Conservation (phyloP, 2,113 vertebrate species). For the Argyrosomus japonicus region DNA sequence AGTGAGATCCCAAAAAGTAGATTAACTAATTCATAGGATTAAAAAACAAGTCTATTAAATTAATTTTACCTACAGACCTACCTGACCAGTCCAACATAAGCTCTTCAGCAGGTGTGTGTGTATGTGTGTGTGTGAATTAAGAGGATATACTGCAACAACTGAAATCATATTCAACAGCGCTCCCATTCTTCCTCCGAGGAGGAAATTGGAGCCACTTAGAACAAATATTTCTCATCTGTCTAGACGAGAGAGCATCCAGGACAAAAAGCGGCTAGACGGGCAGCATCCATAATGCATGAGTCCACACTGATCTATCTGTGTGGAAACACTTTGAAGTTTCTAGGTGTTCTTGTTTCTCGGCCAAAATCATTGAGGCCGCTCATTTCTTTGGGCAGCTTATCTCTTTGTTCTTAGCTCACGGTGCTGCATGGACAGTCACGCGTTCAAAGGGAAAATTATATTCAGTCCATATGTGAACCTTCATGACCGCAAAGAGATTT, state of each 20-base stretch:
- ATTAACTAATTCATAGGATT: not conserved
- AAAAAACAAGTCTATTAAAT: not conserved
- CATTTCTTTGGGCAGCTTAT: not conserved
- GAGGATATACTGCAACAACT: not conserved
- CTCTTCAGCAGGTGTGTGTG: not conserved
- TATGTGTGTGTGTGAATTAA: not conserved
- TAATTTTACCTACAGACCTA: no score
- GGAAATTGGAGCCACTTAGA: conserved; percentile 13
- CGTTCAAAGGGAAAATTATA: not conserved
- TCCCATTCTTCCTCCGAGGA: not conserved
- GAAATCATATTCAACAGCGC: not conserved
- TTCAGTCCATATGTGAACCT: not conserved
- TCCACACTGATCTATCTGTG: not conserved
- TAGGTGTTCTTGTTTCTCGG: not conserved
- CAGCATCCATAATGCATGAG: conserved; percentile 32
- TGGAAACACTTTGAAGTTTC: not conserved
- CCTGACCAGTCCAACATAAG: not conserved
- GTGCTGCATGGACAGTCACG: no score
- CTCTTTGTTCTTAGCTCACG: not conserved
- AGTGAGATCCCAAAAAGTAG: not conserved
- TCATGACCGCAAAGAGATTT: not conserved
- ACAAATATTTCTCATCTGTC: conserved; percentile 27
- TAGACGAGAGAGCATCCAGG: not conserved
- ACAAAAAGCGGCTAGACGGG: not conserved
- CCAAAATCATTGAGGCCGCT: not conserved